Evolutionary conservation across 2,113 vertebrate species (phyloP).

Genomic region (Bos taurus): DNA sequence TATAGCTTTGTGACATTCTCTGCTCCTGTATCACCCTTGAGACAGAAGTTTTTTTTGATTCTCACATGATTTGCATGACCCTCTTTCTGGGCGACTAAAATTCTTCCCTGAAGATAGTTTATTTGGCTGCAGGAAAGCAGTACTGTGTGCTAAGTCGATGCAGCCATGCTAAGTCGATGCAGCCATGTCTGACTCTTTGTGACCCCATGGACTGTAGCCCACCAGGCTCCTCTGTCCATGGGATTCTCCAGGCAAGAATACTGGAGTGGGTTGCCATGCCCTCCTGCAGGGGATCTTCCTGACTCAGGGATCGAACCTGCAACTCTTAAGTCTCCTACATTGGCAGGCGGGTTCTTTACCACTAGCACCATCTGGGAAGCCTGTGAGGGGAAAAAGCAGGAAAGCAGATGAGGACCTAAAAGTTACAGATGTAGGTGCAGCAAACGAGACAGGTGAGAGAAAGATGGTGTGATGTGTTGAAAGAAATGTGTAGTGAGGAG

Average conservation of each 20-base stretch:
- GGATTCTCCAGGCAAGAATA: not conserved
- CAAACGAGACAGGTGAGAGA: not conserved
- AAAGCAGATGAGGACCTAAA: not conserved
- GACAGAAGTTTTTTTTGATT: not conserved
- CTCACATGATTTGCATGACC: not conserved
- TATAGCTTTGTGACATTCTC: not conserved
- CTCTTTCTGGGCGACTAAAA: not conserved
- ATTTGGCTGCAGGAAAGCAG: not conserved
- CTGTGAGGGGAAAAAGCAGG: not conserved
- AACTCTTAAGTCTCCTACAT: not conserved
- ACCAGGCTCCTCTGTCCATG: not conserved
- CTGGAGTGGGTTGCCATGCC: not conserved
- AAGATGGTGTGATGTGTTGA: not conserved
- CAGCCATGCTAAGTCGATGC: not conserved
- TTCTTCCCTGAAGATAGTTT: not conserved
- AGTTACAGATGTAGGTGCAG: not conserved
- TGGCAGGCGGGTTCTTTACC: not conserved
- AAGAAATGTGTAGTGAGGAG: not conserved
- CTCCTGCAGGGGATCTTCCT: not conserved
- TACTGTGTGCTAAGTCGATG: not conserved
- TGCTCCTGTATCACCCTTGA: not conserved
- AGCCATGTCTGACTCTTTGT: not conserved
- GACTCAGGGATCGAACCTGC: accelerated
- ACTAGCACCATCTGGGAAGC: not conserved
- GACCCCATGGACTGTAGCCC: not conserved